Evolutionary conservation across 2,888 invertebrate species (phyloP).

Genomic region (Drosophila paracracens): DNA sequence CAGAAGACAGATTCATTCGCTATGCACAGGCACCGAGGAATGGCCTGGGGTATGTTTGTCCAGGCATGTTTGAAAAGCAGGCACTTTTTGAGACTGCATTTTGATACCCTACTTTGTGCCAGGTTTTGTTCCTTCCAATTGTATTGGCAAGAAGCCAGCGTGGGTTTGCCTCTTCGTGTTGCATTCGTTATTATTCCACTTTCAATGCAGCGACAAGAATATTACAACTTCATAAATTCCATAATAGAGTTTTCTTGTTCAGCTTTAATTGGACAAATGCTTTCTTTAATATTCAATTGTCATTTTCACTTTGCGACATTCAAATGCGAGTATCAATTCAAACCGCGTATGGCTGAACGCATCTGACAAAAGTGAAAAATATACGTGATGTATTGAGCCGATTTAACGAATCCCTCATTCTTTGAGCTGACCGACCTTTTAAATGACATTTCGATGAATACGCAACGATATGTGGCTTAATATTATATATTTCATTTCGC

Average conservation of each 20-base stretch:
- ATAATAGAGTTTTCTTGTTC: not conserved
- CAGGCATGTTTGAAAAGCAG: not conserved
- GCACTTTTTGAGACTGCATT: conserved; percentile 12
- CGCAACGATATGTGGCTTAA: conserved; percentile 26
- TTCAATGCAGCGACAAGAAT: conserved; percentile 35
- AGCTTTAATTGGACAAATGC: conserved; percentile 1
- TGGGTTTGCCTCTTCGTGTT: not conserved
- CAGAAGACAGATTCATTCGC: conserved; percentile 6
- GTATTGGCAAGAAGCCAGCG: conserved; percentile 15
- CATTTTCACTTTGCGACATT: not conserved
- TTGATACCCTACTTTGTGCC: not conserved
- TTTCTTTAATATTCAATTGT: conserved; percentile 24
- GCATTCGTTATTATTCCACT: conserved; percentile 35
- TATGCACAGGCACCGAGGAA: conserved; percentile 31
- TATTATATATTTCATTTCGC: conserved; percentile 63
- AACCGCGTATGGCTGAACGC: not conserved
- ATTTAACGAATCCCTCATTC: conserved; percentile 6
- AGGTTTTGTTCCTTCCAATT: not conserved
- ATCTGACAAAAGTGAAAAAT: conserved; percentile 5
- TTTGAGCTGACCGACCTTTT: conserved; percentile 16
- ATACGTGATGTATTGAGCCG: not conserved
- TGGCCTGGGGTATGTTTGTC: conserved; percentile 15
- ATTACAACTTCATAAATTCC: conserved; percentile 22
- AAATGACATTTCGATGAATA: conserved; percentile 15
- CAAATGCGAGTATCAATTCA: not conserved